Conservation (phyloP, 1,140 invertebrate species). For the Bombus confusus region DNA sequence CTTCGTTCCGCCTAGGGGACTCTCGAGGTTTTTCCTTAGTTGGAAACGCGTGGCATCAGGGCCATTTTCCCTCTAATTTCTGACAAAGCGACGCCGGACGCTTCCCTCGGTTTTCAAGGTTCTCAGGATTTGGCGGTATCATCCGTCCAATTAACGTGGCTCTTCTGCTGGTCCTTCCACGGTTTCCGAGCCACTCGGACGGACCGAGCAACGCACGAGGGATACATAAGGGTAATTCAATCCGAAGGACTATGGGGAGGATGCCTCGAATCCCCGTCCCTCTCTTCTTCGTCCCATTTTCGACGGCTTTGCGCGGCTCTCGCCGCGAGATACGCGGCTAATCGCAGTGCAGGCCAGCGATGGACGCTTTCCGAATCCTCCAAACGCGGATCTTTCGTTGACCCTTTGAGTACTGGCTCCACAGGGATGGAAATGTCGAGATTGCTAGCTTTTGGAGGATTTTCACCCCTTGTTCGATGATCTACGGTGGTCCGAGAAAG, state of each 20-base stretch:
- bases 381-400: not conserved
- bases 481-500: not conserved
- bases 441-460: not conserved
- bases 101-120: slow-evolving; percentile 40
- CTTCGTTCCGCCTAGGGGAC: not conserved
- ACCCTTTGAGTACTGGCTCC: not conserved
- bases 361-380: not conserved
- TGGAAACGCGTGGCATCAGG: not conserved
- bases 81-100: slow-evolving; percentile 51
- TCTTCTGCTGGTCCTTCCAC: slow-evolving; percentile 1
- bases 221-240: slow-evolving; percentile 56
- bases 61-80: slow-evolving; percentile 62
- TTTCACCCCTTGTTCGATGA: not conserved
- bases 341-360: slow-evolving; percentile 21
- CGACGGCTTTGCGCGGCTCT: slow-evolving; percentile 14
- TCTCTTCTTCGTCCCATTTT: slow-evolving; percentile 33
- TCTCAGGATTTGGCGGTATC: slow-evolving; percentile 65
- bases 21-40: not conserved
- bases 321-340: slow-evolving; percentile 13
- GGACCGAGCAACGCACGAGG: not conserved
- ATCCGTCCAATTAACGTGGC: slow-evolving; percentile 69
- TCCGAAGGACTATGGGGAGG: slow-evolving; percentile 6
- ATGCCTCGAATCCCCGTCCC: not conserved
- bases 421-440: not conserved
- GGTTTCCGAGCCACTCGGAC: slow-evolving; percentile 6